Conservation (phyloP, 2,113 vertebrate species). For the Spea bombifrons region DNA sequence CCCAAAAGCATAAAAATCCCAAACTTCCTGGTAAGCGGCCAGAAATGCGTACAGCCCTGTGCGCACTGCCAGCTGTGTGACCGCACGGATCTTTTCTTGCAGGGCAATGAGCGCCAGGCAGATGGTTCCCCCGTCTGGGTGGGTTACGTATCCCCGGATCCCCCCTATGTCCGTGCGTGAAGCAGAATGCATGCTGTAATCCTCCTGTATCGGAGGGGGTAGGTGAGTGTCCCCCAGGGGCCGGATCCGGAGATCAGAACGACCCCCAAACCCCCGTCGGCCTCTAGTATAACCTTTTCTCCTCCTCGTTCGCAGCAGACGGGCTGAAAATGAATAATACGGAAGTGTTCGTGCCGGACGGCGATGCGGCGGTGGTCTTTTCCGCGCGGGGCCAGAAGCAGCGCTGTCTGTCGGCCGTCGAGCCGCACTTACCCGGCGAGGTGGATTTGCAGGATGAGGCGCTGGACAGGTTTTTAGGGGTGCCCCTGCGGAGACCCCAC, state of each 20-base stretch:
- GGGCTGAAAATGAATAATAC: constrained; percentile 32
- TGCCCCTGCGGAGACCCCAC: constrained; percentile 40
- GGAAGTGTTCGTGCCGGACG: constrained; percentile 16
- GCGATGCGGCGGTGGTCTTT: constrained; percentile 28
- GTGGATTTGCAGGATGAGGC: constrained; percentile 40
- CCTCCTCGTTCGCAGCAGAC: constrained; percentile 48
- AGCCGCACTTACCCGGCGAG: not conserved
- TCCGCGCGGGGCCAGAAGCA: not conserved
- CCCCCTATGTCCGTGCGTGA: not conserved
- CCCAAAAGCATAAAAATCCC: no score
- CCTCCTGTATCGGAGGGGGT: not conserved
- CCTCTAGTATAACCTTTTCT: not conserved
- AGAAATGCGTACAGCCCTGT: no score
- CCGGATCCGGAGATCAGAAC: not conserved
- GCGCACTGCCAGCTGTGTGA: no score
- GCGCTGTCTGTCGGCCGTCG: constrained; percentile 48
- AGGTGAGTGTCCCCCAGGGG: not conserved
- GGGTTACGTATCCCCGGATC: not conserved
- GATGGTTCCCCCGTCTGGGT: not conserved
- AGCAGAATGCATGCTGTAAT: not conserved
- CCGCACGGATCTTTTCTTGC: not conserved
- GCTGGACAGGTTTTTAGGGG: not conserved
- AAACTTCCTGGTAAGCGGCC: no score
- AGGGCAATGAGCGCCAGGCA: not conserved
- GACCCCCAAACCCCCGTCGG: no score